Evolutionary conservation across 1,140 invertebrate genomes (phyloP).

Genomic region (Caenorhabditis briggsae): DNA sequence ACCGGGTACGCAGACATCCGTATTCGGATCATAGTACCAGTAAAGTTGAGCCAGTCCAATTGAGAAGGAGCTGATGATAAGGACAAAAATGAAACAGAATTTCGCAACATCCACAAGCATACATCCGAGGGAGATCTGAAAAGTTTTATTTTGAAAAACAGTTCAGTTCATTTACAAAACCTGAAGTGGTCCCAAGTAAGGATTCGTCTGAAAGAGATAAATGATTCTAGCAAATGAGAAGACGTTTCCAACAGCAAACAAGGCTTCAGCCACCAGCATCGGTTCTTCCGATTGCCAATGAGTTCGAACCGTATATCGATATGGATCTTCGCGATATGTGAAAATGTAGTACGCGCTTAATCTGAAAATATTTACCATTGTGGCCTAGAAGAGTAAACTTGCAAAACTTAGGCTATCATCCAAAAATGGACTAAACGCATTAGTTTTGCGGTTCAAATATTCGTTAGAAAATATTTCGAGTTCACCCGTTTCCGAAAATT

Average conservation of each 20-base stretch:
- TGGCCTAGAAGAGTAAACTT: too few relatives aligned
- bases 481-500: too few relatives aligned
- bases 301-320: slow-evolving; percentile 70
- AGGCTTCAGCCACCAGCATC: slow-evolving; percentile 77
- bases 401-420: too few relatives aligned
- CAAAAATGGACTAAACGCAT: too few relatives aligned
- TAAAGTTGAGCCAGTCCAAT: slow-evolving; percentile 81
- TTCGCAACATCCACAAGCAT: slow-evolving; percentile 81
- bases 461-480: too few relatives aligned
- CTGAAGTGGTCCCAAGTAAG: slow-evolving; percentile 80
- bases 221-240: slow-evolving; percentile 79
- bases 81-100: slow-evolving; percentile 81
- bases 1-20: slow-evolving; percentile 70
- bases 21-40: slow-evolving; percentile 73
- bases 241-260: slow-evolving; percentile 78
- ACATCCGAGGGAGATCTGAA: slow-evolving; percentile 80
- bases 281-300: slow-evolving; percentile 77
- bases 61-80: slow-evolving; percentile 80
- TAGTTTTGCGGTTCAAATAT: too few relatives aligned
- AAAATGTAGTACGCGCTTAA: slow-evolving; percentile 71
- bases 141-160: neutral
- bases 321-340: slow-evolving; percentile 60
- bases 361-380: slow-evolving; percentile 52
- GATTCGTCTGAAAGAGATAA: slow-evolving; percentile 80
- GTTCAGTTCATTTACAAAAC: too few relatives aligned